Evolutionary conservation across 2,797 vertebrate genomes (phyloP).

Genomic region (Pelodytes ibericus): DNA sequence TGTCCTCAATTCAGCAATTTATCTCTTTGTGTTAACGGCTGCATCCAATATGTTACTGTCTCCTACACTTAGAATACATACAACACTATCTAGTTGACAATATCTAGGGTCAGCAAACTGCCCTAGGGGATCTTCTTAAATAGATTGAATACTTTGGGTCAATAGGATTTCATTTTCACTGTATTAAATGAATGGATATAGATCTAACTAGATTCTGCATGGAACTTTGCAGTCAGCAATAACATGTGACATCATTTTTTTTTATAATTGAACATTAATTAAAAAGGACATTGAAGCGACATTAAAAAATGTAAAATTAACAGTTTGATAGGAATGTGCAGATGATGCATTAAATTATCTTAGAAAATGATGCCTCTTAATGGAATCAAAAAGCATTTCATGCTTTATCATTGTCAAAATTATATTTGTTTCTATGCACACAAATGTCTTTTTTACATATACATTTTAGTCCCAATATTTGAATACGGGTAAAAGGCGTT

Average conservation of each 20-base stretch:
- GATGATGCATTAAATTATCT: constrained; percentile 53
- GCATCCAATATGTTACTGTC: not conserved
- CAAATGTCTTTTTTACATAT: constrained; percentile 3
- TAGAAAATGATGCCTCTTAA: constrained; percentile 29
- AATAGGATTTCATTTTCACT: constrained; percentile 11
- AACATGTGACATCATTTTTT: constrained; percentile 34
- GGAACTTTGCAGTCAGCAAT: constrained; percentile 41
- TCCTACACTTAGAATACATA: constrained; percentile 8
- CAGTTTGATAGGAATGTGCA: constrained; percentile 49
- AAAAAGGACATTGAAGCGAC: constrained; percentile 35
- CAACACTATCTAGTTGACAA: not conserved
- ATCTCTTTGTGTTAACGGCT: not conserved
- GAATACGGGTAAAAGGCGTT: not conserved
- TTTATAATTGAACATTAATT: constrained; percentile 47
- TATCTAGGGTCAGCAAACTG: constrained; percentile 20
- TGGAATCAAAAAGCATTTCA: constrained; percentile 51
- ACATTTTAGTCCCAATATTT: constrained; percentile 17
- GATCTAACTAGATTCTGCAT: constrained; percentile 10
- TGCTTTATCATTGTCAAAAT: constrained; percentile 44
- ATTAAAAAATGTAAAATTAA: constrained; percentile 46
- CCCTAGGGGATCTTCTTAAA: not conserved
- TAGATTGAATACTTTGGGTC: constrained; percentile 19
- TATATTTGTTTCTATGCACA: constrained; percentile 38
- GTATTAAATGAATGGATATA: constrained; percentile 23
- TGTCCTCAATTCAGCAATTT: not conserved